Evolutionary conservation across 2,797 vertebrate species (phyloP).

Genomic region (Avahi laniger): DNA sequence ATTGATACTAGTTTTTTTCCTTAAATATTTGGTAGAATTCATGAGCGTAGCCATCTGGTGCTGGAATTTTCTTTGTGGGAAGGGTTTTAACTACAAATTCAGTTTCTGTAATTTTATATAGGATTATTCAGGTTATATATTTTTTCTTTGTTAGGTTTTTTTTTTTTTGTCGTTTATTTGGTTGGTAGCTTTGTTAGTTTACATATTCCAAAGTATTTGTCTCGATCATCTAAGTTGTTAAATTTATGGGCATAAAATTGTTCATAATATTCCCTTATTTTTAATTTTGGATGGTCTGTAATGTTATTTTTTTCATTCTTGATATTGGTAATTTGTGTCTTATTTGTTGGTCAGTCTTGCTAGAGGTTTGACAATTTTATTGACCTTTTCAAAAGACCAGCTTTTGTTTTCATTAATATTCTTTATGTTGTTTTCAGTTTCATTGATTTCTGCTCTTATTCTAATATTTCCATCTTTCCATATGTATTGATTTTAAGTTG

Average conservation of each 20-base stretch:
- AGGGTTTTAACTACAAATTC: background rate
- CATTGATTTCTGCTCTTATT: background rate
- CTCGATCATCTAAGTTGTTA: background rate
- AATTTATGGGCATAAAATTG: background rate
- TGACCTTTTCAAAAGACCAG: background rate
- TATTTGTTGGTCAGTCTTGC: background rate
- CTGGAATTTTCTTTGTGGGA: background rate
- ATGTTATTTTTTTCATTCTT: background rate
- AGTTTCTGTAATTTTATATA: background rate
- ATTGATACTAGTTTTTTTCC: background rate
- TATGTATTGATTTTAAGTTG: background rate
- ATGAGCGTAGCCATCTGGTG: background rate
- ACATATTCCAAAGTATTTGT: background rate
- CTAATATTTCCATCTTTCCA: background rate
- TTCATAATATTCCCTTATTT: background rate
- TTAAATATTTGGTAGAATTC: background rate
- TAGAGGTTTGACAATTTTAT: background rate
- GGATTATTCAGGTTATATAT: background rate
- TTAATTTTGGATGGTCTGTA: background rate
- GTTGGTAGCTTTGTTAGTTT: background rate
- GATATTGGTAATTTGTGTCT: background rate
- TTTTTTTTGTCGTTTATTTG: background rate
- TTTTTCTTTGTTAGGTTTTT: background rate
- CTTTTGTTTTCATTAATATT: constrained; percentile 1
- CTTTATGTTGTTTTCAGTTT: background rate